Evolutionary conservation across 2,888 invertebrate species (phyloP).

Genomic region (Isotomurus palustris): DNA sequence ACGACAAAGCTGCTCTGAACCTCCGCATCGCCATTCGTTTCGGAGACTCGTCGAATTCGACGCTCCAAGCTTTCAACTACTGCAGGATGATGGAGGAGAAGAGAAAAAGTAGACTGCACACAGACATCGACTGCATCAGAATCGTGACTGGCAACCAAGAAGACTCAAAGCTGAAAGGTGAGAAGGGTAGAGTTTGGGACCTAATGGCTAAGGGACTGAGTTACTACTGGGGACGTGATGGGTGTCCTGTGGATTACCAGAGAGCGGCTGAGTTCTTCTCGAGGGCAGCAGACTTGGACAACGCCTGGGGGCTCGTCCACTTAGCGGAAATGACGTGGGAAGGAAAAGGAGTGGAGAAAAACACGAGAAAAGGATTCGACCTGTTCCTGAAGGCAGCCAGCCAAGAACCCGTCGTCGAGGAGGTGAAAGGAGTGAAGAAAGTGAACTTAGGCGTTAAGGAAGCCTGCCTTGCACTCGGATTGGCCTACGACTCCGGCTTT

Average conservation of each 20-base stretch:
- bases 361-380: no score
- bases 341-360: constrained; percentile 9
- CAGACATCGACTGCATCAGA: no score
- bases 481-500: not conserved
- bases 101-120: no score
- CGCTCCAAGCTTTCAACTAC: no score
- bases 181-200: constrained; percentile 5
- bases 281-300: constrained; percentile 12
- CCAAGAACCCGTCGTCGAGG: no score
- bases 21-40: not conserved
- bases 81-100: no score
- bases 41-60: no score
- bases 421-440: no score
- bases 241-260: not conserved
- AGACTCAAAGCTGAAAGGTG: not conserved
- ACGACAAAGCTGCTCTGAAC: constrained; percentile 2
- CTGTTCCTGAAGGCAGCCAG: no score
- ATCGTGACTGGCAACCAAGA: no score
- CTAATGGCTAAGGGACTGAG: no score
- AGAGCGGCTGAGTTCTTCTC: constrained; percentile 12
- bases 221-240: not conserved
- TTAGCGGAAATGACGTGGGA: constrained; percentile 5
- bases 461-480: not conserved
- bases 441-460: constrained; percentile 4
- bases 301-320: constrained; percentile 19